Evolutionary conservation across 2,888 invertebrate species (phyloP).

Genomic region (Calliopum simillimum): DNA sequence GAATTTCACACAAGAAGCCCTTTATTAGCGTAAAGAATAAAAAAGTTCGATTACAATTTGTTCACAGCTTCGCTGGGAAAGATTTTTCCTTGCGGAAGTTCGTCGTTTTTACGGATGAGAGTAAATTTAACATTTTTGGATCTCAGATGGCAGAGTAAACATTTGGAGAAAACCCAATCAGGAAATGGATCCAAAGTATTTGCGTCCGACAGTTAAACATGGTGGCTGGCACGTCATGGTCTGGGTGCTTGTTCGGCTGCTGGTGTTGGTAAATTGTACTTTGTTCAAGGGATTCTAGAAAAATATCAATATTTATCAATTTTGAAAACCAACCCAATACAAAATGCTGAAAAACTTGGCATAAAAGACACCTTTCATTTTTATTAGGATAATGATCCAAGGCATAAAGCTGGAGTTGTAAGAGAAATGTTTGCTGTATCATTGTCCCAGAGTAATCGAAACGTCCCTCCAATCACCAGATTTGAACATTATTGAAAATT

Average conservation of each 20-base stretch:
- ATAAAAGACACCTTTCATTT: neutral
- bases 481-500: neutral
- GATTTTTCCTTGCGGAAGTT: neutral
- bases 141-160: slow-evolving; percentile 1
- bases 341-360: too few species aligned
- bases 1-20: neutral
- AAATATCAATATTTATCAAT: neutral
- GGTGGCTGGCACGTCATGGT: slow-evolving; percentile 12
- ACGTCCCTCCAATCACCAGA: neutral
- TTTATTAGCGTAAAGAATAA: slow-evolving; percentile 7
- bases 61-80: slow-evolving; percentile 1
- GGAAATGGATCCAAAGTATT: slow-evolving; percentile 6
- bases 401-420: slow-evolving; percentile 4
- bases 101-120: neutral
- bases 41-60: slow-evolving; percentile 19
- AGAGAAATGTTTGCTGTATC: slow-evolving; percentile 6
- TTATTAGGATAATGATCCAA: slow-evolving; percentile 4
- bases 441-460: slow-evolving; percentile 11
- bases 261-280: slow-evolving; percentile 4
- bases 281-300: neutral
- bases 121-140: too few species aligned
- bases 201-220: too few species aligned
- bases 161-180: slow-evolving; percentile 7
- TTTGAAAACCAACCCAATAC: too few species aligned
- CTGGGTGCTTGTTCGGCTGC: too few species aligned